Percentiles rank a stretch among this genome's conserved stretches.
Conservation (phyloP, 2,113 vertebrate genomes). For the Rhinolophus sinicus region DNA sequence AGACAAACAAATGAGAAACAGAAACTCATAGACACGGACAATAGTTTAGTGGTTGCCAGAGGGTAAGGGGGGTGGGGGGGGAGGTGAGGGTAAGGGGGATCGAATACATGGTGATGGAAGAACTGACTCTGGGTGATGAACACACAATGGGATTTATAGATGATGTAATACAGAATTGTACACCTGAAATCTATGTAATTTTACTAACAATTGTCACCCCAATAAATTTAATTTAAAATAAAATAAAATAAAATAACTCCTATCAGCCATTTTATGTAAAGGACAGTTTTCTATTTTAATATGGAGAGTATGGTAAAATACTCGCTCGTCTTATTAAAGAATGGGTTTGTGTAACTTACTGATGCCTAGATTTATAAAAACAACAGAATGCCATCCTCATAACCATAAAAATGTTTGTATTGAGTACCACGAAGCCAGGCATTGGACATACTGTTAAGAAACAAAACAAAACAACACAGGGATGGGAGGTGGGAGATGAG, state of each 20-base stretch:
- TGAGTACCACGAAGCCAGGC: not conserved
- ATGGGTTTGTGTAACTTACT: not conserved
- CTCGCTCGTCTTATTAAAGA: not conserved
- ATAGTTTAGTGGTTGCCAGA: too few species aligned
- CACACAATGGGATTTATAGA: too few species aligned
- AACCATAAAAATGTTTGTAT: slow-evolving; percentile 23
- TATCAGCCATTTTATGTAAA: not conserved
- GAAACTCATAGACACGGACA: too few species aligned
- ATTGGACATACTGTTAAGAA: not conserved
- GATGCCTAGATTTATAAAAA: not conserved
- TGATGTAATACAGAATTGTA: too few species aligned
- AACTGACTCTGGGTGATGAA: too few species aligned
- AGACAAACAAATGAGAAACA: too few species aligned
- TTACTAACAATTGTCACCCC: too few species aligned
- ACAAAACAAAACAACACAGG: not conserved
- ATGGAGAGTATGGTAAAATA: not conserved
- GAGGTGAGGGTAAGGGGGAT: too few species aligned
- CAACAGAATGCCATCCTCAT: not conserved
- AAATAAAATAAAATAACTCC: not conserved
- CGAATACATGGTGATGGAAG: too few species aligned
- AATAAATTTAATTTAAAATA: slow-evolving; percentile 4
- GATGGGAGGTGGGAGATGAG: too few species aligned
- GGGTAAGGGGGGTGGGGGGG: too few species aligned
- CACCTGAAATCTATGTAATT: too few species aligned
- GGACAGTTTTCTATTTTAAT: not conserved